phyloP scores from a whole-genome alignment of 2,888 invertebrate species.

The Hybos culiciformis region DNA sequence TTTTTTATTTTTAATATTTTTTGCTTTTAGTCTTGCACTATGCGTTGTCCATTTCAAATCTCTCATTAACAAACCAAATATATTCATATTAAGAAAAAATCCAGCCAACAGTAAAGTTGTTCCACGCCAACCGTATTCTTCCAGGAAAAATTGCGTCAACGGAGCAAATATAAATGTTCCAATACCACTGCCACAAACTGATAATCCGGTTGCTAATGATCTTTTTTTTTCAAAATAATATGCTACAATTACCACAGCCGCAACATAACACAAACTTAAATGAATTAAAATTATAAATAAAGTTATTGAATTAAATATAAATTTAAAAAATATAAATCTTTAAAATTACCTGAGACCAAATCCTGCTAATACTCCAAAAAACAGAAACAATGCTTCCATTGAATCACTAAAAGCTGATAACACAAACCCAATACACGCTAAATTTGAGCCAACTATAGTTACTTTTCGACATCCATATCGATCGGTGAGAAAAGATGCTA shows the following conservation, averaged over 20 bases:
- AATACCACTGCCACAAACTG: conserved; percentile 77
- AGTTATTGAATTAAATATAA: too few species aligned
- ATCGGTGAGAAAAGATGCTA: conserved; percentile 72
- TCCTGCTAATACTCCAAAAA: conserved; percentile 72
- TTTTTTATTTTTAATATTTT: conserved; percentile 46
- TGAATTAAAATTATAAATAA: too few species aligned
- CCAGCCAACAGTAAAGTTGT: conserved; percentile 71
- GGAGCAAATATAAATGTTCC: conserved; percentile 81
- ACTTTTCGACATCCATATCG: conserved; percentile 68
- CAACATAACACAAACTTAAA: conserved; percentile 74
- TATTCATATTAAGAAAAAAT: conserved; percentile 64
- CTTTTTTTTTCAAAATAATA: conserved; percentile 78
- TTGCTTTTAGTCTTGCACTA: conserved; percentile 47
- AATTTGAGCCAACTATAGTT: conserved; percentile 61
- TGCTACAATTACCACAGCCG: conserved; percentile 82
- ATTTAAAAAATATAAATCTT: too few species aligned
- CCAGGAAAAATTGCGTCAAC: conserved; percentile 55
- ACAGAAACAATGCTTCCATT: conserved; percentile 63
- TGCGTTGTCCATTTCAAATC: conserved; percentile 43
- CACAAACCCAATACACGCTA: conserved; percentile 64
- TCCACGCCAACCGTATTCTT: conserved; percentile 71
- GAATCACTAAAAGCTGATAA: conserved; percentile 61
- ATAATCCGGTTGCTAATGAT: conserved; percentile 72
- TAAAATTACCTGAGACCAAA: too few species aligned
- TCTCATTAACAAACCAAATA: conserved; percentile 69